Percentiles rank a stretch among this genome's conserved stretches.
Evolutionary conservation across 2,888 invertebrate species (phyloP).

Genomic region (Palloptera scutellata): DNA sequence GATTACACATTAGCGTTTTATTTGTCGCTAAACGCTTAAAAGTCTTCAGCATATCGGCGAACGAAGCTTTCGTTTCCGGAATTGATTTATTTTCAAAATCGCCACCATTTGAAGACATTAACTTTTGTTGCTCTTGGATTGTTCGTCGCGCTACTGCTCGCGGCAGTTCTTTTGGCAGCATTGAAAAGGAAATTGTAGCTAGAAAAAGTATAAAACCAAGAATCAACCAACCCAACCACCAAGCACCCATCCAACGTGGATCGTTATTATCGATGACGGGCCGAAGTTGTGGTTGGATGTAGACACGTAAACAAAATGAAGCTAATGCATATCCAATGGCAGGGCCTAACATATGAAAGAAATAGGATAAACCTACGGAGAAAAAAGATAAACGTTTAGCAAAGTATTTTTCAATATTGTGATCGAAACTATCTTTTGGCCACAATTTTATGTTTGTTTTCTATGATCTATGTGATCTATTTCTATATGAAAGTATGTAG

Average conservation of each 20-base stretch:
- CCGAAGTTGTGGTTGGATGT: constrained; percentile 71
- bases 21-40: constrained; percentile 71
- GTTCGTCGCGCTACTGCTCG: constrained; percentile 68
- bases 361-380: constrained; percentile 69
- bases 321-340: constrained; percentile 73
- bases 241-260: constrained; percentile 81
- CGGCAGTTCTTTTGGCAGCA: constrained; percentile 76
- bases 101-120: constrained; percentile 2
- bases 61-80: constrained; percentile 50
- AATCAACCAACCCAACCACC: constrained; percentile 80
- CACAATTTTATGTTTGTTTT: too few relatives aligned
- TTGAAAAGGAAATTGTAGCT: constrained; percentile 68
- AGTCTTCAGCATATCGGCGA: constrained; percentile 70
- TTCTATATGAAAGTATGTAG: too few relatives aligned
- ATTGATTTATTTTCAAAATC: constrained; percentile 25
- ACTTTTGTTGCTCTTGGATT: constrained; percentile 36
- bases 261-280: constrained; percentile 72
- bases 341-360: constrained; percentile 73
- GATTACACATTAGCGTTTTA: constrained; percentile 74
- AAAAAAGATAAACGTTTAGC: constrained; percentile 66
- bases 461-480: too few relatives aligned
- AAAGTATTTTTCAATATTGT: constrained; percentile 35
- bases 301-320: constrained; percentile 71
- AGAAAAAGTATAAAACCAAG: constrained; percentile 68
- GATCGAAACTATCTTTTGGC: too few relatives aligned